Evolutionary conservation across 2,797 vertebrate species (phyloP).

Genomic region (Xiphorhynchus erythropygius): DNA sequence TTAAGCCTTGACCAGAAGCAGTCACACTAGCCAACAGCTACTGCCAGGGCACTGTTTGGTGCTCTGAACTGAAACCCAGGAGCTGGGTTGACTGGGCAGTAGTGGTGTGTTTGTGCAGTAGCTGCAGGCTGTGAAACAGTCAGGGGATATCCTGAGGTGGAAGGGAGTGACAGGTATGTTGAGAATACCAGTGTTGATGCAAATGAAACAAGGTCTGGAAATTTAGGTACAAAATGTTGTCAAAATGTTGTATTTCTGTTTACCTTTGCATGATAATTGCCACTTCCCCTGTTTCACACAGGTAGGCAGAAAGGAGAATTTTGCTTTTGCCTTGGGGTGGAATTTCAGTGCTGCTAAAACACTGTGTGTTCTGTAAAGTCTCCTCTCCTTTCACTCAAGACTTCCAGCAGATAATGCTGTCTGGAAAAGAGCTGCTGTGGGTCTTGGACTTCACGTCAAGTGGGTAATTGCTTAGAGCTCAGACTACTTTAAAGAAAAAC

Average conservation of each 20-base stretch:
- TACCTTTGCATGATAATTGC: not conserved
- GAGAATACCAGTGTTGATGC: not conserved
- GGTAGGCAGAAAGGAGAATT: not conserved
- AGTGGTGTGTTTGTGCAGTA: not conserved
- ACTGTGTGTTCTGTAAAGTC: not conserved
- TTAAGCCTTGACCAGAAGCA: not conserved
- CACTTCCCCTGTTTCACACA: not conserved
- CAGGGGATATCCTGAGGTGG: not conserved
- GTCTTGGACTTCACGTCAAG: not conserved
- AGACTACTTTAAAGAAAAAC: not conserved
- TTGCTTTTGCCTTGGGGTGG: not conserved
- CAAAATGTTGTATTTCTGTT: not conserved
- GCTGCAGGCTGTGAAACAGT: not conserved
- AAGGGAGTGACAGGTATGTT: not conserved
- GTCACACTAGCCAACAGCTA: not conserved
- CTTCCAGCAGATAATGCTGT: not conserved
- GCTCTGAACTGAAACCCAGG: not conserved
- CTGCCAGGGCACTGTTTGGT: not conserved
- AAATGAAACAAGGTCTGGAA: not conserved
- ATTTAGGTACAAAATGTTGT: not conserved
- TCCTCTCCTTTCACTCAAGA: not conserved
- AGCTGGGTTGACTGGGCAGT: not conserved
- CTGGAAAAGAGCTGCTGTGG: not conserved
- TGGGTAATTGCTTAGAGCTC: not conserved
- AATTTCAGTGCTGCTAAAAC: not conserved